These are phyloP conservation scores for Danio albolineatus DNA, from an alignment of 2,797 vertebrate species.

Conservation along the genomic window DNA sequence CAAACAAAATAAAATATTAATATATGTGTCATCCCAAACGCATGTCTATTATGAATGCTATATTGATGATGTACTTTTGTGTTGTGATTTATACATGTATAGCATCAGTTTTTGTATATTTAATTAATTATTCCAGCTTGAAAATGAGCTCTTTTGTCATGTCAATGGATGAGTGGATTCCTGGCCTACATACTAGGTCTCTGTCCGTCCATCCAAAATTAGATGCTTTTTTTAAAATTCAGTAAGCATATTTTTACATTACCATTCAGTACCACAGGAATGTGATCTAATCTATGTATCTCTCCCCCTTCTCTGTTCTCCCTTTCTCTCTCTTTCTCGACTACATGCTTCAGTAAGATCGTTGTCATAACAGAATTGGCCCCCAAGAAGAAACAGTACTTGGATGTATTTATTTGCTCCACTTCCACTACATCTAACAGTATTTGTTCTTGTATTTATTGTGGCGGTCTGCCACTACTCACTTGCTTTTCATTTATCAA, in stretches of 20 bases:
- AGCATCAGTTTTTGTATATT: too few species aligned
- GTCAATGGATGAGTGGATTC: too few species aligned
- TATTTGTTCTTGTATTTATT: slow-evolving; percentile 73
- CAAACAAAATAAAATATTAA: too few species aligned
- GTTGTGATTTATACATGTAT: too few species aligned
- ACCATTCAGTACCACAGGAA: slow-evolving; percentile 6
- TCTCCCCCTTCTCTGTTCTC: not conserved
- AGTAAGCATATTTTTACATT: slow-evolving; percentile 11
- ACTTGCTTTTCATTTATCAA: slow-evolving; percentile 86
- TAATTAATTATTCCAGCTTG: too few species aligned
- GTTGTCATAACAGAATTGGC: slow-evolving; percentile 56
- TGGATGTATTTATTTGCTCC: slow-evolving; percentile 70
- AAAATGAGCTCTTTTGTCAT: too few species aligned
- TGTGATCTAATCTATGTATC: slow-evolving; percentile 7
- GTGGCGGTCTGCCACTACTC: slow-evolving; percentile 77
- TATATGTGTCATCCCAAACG: too few species aligned
- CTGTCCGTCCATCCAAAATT: too few species aligned
- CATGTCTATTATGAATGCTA: too few species aligned
- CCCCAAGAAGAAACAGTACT: slow-evolving; percentile 59
- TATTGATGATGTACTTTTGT: too few species aligned
- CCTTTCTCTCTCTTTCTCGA: not conserved
- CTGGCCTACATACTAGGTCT: too few species aligned
- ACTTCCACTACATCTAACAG: slow-evolving; percentile 70
- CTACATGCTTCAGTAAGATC: slow-evolving; percentile 10
- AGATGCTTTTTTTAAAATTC: not conserved